Evolutionary conservation across 2,797 vertebrate species (phyloP).

Genomic region (Rhynchonycteris naso): DNA sequence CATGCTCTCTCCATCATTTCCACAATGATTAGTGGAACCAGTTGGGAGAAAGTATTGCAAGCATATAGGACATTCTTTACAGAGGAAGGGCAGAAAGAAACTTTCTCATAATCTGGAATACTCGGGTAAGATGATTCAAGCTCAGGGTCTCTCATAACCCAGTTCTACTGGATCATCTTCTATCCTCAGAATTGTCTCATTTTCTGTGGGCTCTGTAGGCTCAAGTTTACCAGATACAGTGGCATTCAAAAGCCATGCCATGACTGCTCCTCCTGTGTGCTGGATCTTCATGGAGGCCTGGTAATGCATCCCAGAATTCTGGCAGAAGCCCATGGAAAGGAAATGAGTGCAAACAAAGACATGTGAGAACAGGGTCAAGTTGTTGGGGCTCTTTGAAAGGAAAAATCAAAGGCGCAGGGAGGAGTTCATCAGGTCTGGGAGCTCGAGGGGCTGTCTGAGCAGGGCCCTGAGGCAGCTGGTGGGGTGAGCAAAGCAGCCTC

Average conservation of each 20-base stretch:
- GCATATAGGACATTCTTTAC: background rate
- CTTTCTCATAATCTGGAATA: background rate
- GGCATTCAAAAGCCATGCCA: background rate
- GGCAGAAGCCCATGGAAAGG: slow-evolving; percentile 62
- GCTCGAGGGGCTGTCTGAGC: slow-evolving; percentile 23
- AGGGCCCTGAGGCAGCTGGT: slow-evolving; percentile 56
- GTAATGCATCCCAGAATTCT: slow-evolving; percentile 69
- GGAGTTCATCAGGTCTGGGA: slow-evolving; percentile 10
- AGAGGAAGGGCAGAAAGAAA: background rate
- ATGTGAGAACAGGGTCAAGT: slow-evolving; percentile 73
- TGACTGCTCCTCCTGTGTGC: background rate
- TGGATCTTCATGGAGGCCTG: background rate
- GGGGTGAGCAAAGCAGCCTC: background rate
- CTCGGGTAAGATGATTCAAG: background rate
- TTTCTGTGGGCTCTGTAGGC: background rate
- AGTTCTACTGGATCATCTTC: background rate
- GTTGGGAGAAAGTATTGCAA: background rate
- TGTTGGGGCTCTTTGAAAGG: slow-evolving; percentile 71
- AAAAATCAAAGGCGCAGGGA: slow-evolving; percentile 73
- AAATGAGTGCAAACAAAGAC: slow-evolving; percentile 77
- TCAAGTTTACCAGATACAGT: background rate
- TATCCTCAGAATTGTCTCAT: background rate
- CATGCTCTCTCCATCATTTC: background rate
- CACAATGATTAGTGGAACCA: background rate
- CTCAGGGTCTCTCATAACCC: background rate